Evolutionary conservation across 2,888 invertebrate genomes (phyloP), one percentile per base, ranked within the genome.

Genomic region (Synanthedon andrenaeformis): DNA sequence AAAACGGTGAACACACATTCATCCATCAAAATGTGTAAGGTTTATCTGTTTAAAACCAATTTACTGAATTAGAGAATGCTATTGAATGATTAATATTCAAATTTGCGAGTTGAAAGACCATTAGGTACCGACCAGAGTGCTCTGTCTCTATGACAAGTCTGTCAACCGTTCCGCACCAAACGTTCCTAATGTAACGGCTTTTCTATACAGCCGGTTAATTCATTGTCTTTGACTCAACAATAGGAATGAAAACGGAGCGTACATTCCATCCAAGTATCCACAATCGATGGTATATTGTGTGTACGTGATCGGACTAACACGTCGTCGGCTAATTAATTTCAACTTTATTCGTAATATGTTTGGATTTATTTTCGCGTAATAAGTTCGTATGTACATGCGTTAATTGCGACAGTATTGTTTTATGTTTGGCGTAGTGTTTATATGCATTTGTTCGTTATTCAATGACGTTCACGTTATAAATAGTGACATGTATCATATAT

Each of bases 211-310:
- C 45, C n/a, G 45, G 45, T 8, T 45, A 45, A 45, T 14, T 45
- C 45, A 45, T 45, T 45, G 45, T 45, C 45, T 45, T 13, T 35
- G 11, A 13, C 57, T 53, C 56, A 62, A 71, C 70, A 71, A 69
- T 71, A 45, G 64, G 65, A 59, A 64, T 61, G 62, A 63, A 67
- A 65, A 66, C 58, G 66, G 67, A 63, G 58, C 64, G 60, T 55
- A 66, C 69, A 71, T 70, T 70, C 68, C 68, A 64, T 58, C 62
- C 60, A 57, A 60, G 66, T 65, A 62, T 66, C 64, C 65, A 64
- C 63, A 63, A 65, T 62, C 62, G 61, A 63, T 60, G 63, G 64
- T 61, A 68, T 67, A 68, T 69, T 66, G 55, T 67, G 55, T 67
- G 62, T 66, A 69, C 69, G 70, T 70, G 70, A 67, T 64, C 57